A percentile compares a stretch with the other conserved stretches of the same genome.
Evolutionary conservation across 2,113 vertebrate species (phyloP).

Genomic region (Prietella phreatophila): DNA sequence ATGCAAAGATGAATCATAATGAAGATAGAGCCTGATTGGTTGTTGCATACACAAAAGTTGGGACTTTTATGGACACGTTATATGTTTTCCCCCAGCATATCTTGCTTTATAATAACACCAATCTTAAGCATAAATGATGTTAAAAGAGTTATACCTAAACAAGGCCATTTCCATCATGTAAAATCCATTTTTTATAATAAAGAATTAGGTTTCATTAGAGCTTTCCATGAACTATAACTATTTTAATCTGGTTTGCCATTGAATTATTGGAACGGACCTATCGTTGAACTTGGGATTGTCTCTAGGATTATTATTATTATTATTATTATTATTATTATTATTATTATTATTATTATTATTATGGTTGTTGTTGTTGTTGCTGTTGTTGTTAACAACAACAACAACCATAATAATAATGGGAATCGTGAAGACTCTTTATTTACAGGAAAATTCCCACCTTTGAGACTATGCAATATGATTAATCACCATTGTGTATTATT

Average conservation of each 20-base stretch:
- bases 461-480: slow-evolving; percentile 51
- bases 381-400: not conserved
- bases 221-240: not conserved
- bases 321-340: slow-evolving; percentile 36
- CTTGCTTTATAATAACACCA: slow-evolving; percentile 6
- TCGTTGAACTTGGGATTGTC: not conserved
- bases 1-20: slow-evolving; percentile 31
- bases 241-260: not conserved
- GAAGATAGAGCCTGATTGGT: slow-evolving; percentile 19
- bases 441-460: slow-evolving; percentile 22
- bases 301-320: slow-evolving; percentile 25
- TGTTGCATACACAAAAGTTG: slow-evolving; percentile 15
- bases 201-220: not conserved
- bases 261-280: slow-evolving; percentile 1
- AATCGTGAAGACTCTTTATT: slow-evolving; percentile 17
- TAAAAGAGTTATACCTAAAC: not conserved
- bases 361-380: slow-evolving; percentile 2
- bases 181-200: not conserved
- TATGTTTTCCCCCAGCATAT: not conserved
- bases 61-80: slow-evolving; percentile 14
- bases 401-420: no score
- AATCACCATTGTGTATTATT: slow-evolving; percentile 32
- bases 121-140: not conserved
- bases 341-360: slow-evolving; percentile 25
- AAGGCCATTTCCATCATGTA: slow-evolving; percentile 21